These are phyloP conservation scores for Erebia aethiops DNA, from an alignment of 2,888 invertebrate species.

Conservation along the genomic window DNA sequence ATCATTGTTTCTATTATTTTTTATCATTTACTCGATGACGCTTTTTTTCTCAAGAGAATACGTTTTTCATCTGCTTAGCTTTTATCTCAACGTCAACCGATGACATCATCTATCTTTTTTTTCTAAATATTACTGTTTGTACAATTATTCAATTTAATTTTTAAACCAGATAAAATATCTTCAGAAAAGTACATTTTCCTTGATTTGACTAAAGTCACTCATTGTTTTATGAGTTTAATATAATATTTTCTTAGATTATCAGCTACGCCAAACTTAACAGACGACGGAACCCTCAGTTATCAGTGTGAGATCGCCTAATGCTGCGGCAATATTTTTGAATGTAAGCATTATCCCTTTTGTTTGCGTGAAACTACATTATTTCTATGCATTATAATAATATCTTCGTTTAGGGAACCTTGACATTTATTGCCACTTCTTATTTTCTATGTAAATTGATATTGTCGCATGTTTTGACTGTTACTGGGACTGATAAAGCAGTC, in stretches of 20 bases:
- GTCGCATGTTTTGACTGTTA: neutral
- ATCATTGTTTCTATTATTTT: neutral
- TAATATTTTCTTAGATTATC: neutral
- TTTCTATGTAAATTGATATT: slow-evolving; percentile 32
- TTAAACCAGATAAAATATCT: no score
- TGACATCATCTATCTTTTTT: no score
- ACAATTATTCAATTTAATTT: no score
- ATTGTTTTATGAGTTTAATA: no score
- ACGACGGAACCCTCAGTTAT: slow-evolving; percentile 8
- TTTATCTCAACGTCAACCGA: no score
- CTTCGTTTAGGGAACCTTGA: slow-evolving; percentile 35
- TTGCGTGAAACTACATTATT: slow-evolving; percentile 31
- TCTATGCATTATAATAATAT: slow-evolving; percentile 31
- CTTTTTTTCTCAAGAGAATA: neutral
- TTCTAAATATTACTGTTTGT: no score
- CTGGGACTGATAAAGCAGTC: neutral
- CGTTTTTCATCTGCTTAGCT: no score
- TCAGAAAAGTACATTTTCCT: no score
- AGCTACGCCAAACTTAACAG: neutral
- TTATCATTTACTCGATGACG: neutral
- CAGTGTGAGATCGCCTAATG: neutral
- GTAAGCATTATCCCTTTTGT: slow-evolving; percentile 35
- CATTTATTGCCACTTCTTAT: slow-evolving; percentile 38
- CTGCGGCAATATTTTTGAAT: slow-evolving; percentile 22
- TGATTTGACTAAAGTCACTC: no score